Conservation (phyloP, 2,797 vertebrate species). For the Trachops cirrhosus region DNA sequence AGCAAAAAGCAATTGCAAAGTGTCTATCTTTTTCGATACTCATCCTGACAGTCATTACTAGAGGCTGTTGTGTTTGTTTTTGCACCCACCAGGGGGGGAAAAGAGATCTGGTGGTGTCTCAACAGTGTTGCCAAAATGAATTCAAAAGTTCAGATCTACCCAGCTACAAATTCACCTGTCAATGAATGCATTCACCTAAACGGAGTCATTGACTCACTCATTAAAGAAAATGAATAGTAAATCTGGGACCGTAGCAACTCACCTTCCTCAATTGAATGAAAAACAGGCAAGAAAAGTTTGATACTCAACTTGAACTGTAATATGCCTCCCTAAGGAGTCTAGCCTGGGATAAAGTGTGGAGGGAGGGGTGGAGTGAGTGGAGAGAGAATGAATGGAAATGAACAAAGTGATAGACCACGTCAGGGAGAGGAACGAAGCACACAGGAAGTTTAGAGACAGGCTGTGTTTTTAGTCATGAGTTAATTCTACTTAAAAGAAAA, state of each 20-base stretch:
- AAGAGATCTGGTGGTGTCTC: background rate
- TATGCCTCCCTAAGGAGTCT: background rate
- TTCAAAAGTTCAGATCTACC: background rate
- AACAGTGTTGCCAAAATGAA: background rate
- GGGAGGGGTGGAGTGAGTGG: background rate
- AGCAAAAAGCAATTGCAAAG: background rate
- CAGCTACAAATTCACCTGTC: background rate
- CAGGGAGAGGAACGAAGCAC: background rate
- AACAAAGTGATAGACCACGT: background rate
- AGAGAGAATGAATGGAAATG: background rate
- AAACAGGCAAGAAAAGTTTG: background rate
- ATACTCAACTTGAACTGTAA: background rate
- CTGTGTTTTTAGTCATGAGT: background rate
- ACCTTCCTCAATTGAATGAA: slow-evolving; percentile 19
- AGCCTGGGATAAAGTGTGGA: background rate
- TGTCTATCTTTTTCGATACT: slow-evolving; percentile 10
- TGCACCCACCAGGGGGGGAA: background rate
- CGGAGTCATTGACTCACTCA: background rate
- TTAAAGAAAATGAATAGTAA: slow-evolving; percentile 39
- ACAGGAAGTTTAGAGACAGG: background rate
- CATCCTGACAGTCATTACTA: background rate
- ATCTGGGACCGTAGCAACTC: background rate
- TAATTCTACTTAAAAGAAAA: slow-evolving; percentile 9
- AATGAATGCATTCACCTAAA: background rate
- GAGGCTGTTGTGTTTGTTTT: background rate